Conservation (phyloP, 2,888 invertebrate species). For the Drosophila kanekoi region DNA sequence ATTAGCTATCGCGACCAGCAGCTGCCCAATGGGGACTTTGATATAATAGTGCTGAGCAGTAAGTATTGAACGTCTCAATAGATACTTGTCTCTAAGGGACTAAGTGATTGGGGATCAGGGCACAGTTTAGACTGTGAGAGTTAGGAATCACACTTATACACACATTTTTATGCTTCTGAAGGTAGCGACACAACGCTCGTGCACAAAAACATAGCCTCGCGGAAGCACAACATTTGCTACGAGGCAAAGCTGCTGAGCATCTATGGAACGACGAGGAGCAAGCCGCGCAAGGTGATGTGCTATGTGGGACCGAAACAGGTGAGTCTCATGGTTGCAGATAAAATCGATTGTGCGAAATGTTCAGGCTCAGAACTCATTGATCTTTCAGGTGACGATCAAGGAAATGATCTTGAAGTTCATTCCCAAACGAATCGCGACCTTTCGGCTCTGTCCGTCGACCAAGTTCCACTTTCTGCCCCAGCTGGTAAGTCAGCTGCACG, state of each 20-base stretch:
- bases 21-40: conserved; percentile 95
- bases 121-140: too few species aligned
- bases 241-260: conserved; percentile 91
- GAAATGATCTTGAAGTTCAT: conserved; percentile 97
- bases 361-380: conserved; percentile 82
- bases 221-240: conserved; percentile 94
- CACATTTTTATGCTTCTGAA: conserved; percentile 69
- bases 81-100: too few species aligned
- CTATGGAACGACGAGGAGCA: conserved; percentile 86
- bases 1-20: conserved; percentile 91
- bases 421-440: conserved; percentile 95
- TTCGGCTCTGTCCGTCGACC: conserved; percentile 96
- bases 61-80: conserved; percentile 81
- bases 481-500: conserved; percentile 85
- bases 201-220: conserved; percentile 93
- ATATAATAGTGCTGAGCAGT: conserved; percentile 96
- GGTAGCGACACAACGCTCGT: conserved; percentile 93
- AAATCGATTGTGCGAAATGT: conserved; percentile 46
- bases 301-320: conserved; percentile 95
- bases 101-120: too few species aligned
- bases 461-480: conserved; percentile 90
- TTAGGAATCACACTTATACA: too few species aligned
- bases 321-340: conserved; percentile 51
- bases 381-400: conserved; percentile 91
- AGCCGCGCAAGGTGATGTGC: conserved; percentile 94